phyloP scores from a whole-genome alignment of 2,888 invertebrate species.

The Junonia oenone region DNA sequence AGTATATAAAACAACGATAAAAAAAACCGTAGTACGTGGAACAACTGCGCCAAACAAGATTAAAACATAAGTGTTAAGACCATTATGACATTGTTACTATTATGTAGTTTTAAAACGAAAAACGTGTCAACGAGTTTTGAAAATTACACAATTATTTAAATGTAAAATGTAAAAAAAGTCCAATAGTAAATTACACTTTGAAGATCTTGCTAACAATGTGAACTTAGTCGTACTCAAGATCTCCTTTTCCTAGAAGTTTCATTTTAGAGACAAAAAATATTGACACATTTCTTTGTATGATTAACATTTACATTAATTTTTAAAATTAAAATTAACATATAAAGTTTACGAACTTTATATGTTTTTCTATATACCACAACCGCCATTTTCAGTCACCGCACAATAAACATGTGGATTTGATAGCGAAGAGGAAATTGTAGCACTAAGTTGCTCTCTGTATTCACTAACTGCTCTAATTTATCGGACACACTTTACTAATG shows the following conservation, averaged over 20 bases:
- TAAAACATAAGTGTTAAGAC: neutral
- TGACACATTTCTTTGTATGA: no score
- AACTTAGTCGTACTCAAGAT: no score
- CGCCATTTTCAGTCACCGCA: neutral
- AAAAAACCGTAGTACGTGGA: neutral
- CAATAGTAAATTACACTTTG: neutral
- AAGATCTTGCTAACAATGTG: no score
- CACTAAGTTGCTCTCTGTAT: neutral
- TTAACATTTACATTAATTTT: neutral
- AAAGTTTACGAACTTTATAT: neutral
- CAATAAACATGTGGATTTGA: neutral
- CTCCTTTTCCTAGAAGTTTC: no score
- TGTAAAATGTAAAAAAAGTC: neutral
- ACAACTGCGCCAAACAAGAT: neutral
- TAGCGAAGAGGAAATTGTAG: neutral
- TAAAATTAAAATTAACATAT: neutral
- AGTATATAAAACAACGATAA: slow-evolving; percentile 1
- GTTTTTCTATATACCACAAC: neutral
- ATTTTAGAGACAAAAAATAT: no score
- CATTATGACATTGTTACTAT: neutral
- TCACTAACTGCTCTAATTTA: neutral
- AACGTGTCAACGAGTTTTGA: neutral
- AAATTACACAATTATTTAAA: neutral
- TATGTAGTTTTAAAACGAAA: neutral
- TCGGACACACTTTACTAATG: neutral